phyloP scores from a whole-genome alignment of 2,888 invertebrate species.

The Macaria notata region DNA sequence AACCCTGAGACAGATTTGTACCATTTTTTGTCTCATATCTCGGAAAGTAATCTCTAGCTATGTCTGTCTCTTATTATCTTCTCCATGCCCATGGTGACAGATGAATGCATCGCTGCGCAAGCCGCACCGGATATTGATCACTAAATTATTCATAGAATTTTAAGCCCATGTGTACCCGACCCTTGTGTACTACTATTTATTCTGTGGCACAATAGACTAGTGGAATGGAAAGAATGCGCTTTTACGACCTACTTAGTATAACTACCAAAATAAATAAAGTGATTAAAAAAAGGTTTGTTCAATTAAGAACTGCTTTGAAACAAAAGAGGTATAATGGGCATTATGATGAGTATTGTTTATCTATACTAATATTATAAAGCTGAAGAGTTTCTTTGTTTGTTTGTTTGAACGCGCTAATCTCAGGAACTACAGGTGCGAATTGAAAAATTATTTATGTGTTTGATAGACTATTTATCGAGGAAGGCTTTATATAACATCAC shows the following conservation, averaged over 20 bases:
- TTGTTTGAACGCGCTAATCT: too few species aligned
- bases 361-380: too few species aligned
- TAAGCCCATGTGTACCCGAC: slow-evolving; percentile 9
- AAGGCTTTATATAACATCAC: too few species aligned
- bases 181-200: slow-evolving; percentile 3
- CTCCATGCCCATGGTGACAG: slow-evolving; percentile 32
- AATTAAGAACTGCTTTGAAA: too few species aligned
- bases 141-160: slow-evolving; percentile 55
- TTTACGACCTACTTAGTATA: slow-evolving; percentile 1
- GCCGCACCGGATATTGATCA: slow-evolving; percentile 43
- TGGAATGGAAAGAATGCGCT: not conserved
- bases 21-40: slow-evolving; percentile 5
- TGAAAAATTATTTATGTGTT: too few species aligned
- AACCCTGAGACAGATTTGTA: slow-evolving; percentile 5
- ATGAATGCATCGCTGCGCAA: slow-evolving; percentile 41
- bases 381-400: too few species aligned
- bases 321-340: too few species aligned
- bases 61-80: slow-evolving; percentile 2
- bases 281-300: too few species aligned
- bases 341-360: too few species aligned
- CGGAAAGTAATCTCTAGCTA: slow-evolving; percentile 5
- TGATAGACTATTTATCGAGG: too few species aligned
- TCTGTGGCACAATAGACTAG: not conserved
- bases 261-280: slow-evolving; percentile 2
- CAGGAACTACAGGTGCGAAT: too few species aligned